These are phyloP conservation scores for Stenichneumon culpator DNA, from an alignment of 2,888 invertebrate genomes.

Conservation along the genomic window DNA sequence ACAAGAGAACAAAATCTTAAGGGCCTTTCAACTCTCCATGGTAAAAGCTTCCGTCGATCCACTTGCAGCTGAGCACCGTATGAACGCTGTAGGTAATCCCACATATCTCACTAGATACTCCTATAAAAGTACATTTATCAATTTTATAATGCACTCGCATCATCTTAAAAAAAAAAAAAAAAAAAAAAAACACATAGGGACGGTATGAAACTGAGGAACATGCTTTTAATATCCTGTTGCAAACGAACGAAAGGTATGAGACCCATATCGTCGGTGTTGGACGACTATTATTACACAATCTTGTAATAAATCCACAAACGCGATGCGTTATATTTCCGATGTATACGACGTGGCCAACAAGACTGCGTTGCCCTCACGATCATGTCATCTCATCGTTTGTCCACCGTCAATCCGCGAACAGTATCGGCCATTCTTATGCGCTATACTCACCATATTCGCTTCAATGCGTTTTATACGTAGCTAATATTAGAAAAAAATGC, in stretches of 20 bases:
- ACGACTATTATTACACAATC: no score
- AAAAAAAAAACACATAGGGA: conserved; percentile 13
- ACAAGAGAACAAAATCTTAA: conserved; percentile 38
- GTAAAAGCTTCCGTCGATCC: not conserved
- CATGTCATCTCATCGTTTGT: no score
- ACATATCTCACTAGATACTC: not conserved
- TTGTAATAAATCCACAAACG: no score
- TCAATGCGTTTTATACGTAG: not conserved
- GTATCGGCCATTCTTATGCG: not conserved
- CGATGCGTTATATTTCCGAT: no score
- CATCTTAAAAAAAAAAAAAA: not conserved
- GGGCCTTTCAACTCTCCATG: conserved; percentile 25
- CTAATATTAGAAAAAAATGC: conserved; percentile 1
- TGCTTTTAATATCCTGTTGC: no score
- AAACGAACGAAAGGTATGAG: no score
- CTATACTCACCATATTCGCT: not conserved
- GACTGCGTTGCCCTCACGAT: no score
- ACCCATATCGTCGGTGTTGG: no score
- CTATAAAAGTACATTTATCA: not conserved
- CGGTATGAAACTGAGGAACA: not conserved
- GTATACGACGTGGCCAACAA: no score
- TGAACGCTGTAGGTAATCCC: not conserved
- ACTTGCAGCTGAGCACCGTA: not conserved
- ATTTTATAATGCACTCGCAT: not conserved
- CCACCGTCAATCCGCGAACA: no score